Conservation (phyloP, 2,888 invertebrate genomes). For the Stenoptilia bipunctidactyla region DNA sequence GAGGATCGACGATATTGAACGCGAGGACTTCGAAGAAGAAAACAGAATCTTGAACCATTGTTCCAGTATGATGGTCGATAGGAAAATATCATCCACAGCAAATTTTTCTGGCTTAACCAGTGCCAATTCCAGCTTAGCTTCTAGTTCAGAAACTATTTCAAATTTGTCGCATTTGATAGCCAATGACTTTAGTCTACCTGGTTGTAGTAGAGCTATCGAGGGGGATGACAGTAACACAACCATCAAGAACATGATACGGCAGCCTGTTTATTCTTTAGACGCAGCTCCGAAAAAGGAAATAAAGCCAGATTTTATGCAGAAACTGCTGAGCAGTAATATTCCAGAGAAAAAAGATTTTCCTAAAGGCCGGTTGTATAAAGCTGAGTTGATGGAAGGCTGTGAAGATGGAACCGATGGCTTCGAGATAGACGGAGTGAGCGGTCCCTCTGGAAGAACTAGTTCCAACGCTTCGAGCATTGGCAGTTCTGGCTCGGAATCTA, state of each 20-base stretch:
- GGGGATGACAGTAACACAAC: conserved; percentile 46
- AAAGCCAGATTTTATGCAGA: conserved; percentile 51
- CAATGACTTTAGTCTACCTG: conserved; percentile 43
- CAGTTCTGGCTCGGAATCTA: conserved; percentile 46
- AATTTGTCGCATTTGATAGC: conserved; percentile 35
- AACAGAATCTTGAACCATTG: conserved; percentile 55
- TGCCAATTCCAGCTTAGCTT: conserved; percentile 47
- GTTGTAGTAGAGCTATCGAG: conserved; percentile 45
- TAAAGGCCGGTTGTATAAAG: conserved; percentile 57
- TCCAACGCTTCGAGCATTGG: conserved; percentile 54
- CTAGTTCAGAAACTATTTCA: conserved; percentile 57
- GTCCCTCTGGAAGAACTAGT: conserved; percentile 42
- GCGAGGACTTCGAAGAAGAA: conserved; percentile 61
- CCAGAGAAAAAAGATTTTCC: conserved; percentile 53
- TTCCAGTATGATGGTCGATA: conserved; percentile 48
- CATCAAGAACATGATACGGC: conserved; percentile 45
- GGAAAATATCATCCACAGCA: conserved; percentile 24
- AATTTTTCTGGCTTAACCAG: conserved; percentile 45
- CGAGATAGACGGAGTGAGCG: conserved; percentile 30
- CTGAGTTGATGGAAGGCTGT: conserved; percentile 30
- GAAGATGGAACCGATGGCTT: conserved; percentile 35
- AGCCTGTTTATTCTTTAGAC: conserved; percentile 29
- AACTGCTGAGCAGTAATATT: conserved; percentile 41
- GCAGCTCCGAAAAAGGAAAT: conserved; percentile 33
- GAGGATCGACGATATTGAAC: conserved; percentile 53